Base-by-base conservation (phyloP, 92 coral and sea anemone species). In the Micromussa lordhowensis region DNA sequence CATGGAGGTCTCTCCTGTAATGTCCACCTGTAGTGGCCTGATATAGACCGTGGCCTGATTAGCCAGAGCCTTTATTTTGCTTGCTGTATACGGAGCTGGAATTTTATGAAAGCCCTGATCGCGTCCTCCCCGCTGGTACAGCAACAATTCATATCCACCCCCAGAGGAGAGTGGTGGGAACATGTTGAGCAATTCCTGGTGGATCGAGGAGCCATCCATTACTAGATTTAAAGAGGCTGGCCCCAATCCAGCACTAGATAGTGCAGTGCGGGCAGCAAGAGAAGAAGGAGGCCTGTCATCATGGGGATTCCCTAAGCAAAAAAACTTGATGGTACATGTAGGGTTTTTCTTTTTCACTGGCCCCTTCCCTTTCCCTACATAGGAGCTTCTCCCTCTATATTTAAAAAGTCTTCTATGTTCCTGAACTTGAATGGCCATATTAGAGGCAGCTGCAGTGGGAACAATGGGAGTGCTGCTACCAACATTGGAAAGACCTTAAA, bases 101-200 rank as follows among this genome's bases (percentile, higher is more conserved):
- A 91, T 40, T 70, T 57, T 83, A 86, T 91, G 89, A 84, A 88
- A 91, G 44, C 94, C 94, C 55, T 88, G 94, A 36, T 88, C 86
- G 19, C 54, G 40, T 24, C 91, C 94, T 58, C 92, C 92, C 29
- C 94, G 64, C 57, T 91, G 92, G 78, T 88, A 79, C 21, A 91
- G 44, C 29, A 91, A 88, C 86, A 91, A 61, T 53, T 83, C 89
- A 79, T 91, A 91, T 58, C 94, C 91, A n/a, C 94, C 94, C 73
- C 40, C 92, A 48, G 76, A 53, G 36, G 79, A 80, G 49, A 87
- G 87, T 15, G 31, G 26, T 57, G 91, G 91, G 77, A 71, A 88
- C 36, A 22, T 82, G 54, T 75, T 66, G 29, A 88, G 59, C 73
- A 88, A 82, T 49, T 59, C 53, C 80, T 82, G 70, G 80, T 88